Evolutionary conservation across 2,113 vertebrate species (phyloP).

Genomic region (Origma solitaria): DNA sequence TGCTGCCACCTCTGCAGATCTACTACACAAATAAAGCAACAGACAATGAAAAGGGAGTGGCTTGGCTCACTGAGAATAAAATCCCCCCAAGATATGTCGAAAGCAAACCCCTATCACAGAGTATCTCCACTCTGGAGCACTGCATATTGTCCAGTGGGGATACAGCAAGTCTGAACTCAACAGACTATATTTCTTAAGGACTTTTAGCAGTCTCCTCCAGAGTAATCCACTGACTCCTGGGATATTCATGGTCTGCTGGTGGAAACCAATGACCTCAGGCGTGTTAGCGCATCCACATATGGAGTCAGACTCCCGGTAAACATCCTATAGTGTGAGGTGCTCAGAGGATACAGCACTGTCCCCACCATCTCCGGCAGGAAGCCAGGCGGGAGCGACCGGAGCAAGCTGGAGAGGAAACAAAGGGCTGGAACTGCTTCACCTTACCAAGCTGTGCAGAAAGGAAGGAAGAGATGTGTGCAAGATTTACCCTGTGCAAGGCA

Average conservation of each 20-base stretch:
- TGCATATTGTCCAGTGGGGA: background rate
- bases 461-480: background rate
- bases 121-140: background rate
- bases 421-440: background rate
- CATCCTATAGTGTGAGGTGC: background rate
- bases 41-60: rapidly evolving
- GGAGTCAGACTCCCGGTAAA: background rate
- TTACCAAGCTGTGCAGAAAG: background rate
- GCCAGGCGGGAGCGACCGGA: background rate
- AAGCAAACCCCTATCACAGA: background rate
- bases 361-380: background rate
- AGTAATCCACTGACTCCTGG: background rate
- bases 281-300: rapidly evolving
- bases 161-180: background rate
- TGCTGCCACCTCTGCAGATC: rapidly evolving
- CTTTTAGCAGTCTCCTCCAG: background rate
- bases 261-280: background rate
- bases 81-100: rapidly evolving
- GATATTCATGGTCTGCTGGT: rapidly evolving
- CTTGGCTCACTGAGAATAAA: background rate
- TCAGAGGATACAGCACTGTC: background rate
- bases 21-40: background rate
- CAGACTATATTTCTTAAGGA: background rate
- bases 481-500: background rate
- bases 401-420: background rate